Percentiles rank a stretch among this genome's conserved stretches.
Conservation (phyloP, 2,888 invertebrate genomes). For the Phalera bucephala region DNA sequence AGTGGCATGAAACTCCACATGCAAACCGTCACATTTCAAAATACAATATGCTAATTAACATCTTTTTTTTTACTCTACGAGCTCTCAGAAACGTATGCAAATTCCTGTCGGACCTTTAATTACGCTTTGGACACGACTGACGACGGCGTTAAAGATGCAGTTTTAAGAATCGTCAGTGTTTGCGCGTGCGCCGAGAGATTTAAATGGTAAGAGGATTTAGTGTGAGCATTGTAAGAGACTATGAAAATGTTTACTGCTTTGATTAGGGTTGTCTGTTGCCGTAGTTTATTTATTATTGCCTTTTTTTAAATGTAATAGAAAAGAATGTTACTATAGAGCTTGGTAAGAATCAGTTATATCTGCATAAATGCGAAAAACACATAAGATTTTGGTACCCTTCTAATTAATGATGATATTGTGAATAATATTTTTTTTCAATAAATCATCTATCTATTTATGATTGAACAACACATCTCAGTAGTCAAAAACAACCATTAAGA, state of each 20-base stretch:
- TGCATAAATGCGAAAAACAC: too few species aligned
- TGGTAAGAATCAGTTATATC: too few species aligned
- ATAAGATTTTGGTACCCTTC: too few species aligned
- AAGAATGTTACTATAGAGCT: too few species aligned
- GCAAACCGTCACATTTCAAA: constrained; percentile 80
- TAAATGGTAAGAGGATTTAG: constrained; percentile 70
- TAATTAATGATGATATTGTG: too few species aligned
- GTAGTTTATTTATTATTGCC: too few species aligned
- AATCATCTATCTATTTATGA: too few species aligned
- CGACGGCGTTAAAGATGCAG: constrained; percentile 74
- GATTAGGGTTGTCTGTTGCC: constrained; percentile 37
- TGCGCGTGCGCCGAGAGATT: constrained; percentile 53
- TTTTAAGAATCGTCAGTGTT: constrained; percentile 71
- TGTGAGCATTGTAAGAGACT: constrained; percentile 54
- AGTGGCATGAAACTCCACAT: constrained; percentile 68
- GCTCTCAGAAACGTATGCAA: constrained; percentile 80
- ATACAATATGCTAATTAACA: constrained; percentile 82
- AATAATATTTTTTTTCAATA: too few species aligned
- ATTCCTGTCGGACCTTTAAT: constrained; percentile 75
- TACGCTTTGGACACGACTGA: constrained; percentile 75
- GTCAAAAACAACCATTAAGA: constrained; percentile 32
- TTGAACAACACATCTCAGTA: constrained; percentile 40
- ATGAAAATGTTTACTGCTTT: constrained; percentile 61
- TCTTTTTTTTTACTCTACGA: constrained; percentile 67
- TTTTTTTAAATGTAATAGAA: too few species aligned